Evolutionary conservation across 2,113 vertebrate species (phyloP), one percentile per base, ranked within the genome.

Genomic region (Larimichthys crocea): DNA sequence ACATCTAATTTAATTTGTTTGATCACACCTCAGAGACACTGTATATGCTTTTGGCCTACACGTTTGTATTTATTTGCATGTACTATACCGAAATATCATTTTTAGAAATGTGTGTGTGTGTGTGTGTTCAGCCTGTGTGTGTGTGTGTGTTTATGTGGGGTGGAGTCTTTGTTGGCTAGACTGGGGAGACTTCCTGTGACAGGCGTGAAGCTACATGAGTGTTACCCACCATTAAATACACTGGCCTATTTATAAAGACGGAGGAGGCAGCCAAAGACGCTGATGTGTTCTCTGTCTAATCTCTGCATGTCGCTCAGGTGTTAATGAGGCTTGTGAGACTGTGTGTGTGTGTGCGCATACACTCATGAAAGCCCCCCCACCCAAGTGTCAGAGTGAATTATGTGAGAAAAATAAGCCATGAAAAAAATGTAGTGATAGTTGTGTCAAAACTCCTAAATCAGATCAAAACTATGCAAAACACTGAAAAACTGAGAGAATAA

Each of bases 271-370:
- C 29, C 40, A 61, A 26, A 75, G 50, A 76, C 17, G 22, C 56
- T 42, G 64, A 69, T 70, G 52, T 55, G 72, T 74, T 62, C 64
- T 40, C 63, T 22, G 61, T 76, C 64, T 81, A 29, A 77, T 76
- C 79, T 53, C 70, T 76, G 66, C 57, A 12, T 61, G 61, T 46
- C 4, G 53, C 55, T 69, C 78, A 73, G 73, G 83, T 86, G 90
- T 84, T 92, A 90, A 92, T 71, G 82, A 90, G 80, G 68, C 82
- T 61, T 50, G 26, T 61, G 85, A 69, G 64, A 42, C 10, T 40
- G 3, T 57, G 61, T 57, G 59, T 63, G 17, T 24, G 26, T 24
- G 20, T n/a, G 26, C 19, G 22, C 22, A 20, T 35, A 22, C 42
- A 53, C 16, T 31, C 29, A 20, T 48, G n/a, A 17, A 29, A 49